Percentiles rank a stretch among this genome's conserved stretches.
Conservation (phyloP, 2,797 vertebrate genomes). For the Cheirogaleus major region DNA sequence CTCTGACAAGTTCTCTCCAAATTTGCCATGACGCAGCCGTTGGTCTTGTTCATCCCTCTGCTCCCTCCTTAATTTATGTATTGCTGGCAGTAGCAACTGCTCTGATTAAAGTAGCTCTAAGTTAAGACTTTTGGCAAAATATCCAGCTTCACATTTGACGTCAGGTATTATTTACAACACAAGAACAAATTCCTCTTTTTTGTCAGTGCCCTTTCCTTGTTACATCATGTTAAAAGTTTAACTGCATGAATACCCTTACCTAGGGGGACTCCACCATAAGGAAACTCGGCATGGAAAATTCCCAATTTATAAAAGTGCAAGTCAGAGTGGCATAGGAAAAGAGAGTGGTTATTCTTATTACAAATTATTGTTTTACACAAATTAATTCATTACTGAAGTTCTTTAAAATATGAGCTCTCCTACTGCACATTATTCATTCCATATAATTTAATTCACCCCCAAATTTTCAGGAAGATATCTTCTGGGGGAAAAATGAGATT, state of each 20-base stretch:
- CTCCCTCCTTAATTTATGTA: not conserved
- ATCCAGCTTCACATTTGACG: conserved; percentile 48
- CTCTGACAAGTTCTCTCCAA: conserved; percentile 7
- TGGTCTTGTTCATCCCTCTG: conserved; percentile 36
- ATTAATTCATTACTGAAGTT: not conserved
- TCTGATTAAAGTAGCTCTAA: conserved; percentile 73
- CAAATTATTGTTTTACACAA: not conserved
- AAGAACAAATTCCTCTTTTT: not conserved
- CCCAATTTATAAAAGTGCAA: not conserved
- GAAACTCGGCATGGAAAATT: not conserved
- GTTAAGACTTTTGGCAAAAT: conserved; percentile 66
- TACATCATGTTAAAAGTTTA: not conserved
- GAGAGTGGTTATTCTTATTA: not conserved
- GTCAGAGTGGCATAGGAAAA: not conserved
- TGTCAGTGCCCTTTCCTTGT: not conserved
- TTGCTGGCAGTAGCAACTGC: conserved; percentile 64
- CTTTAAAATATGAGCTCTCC: not conserved
- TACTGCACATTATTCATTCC: not conserved
- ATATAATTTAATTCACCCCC: not conserved
- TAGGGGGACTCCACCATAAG: not conserved
- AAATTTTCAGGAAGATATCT: not conserved
- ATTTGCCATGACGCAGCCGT: conserved; percentile 44
- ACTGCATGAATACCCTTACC: not conserved
- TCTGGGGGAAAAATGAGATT: not conserved
- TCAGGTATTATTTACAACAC: not conserved